Base-by-base conservation (phyloP, 2,797 vertebrate genomes). In the Sebastes iracundus region DNA sequence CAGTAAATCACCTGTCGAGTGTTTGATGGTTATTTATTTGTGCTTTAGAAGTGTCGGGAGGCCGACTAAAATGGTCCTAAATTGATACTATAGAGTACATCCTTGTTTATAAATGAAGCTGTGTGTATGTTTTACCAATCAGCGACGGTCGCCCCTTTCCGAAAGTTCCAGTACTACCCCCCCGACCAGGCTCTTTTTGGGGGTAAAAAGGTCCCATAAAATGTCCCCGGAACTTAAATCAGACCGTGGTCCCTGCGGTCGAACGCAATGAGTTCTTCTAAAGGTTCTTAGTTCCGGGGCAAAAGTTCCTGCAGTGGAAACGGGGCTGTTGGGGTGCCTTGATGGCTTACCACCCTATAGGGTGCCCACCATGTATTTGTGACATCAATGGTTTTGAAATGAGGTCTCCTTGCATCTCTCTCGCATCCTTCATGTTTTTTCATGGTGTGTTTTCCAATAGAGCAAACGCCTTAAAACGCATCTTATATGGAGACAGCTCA, bases 371-470 rank as follows among this genome's bases (percentile, higher is more conserved):
- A 59, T 64, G 25, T 25, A 16, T 33, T 68, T 25, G n/a, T 55
- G 20, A 49, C 38, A 82, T 58, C 28, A 49, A 33, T 64, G 38
- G 38, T 64, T 64, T 74, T 42, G n/a, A 52, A 74, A 61, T 67
- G 8, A 20, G 11, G 59, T 33, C 71, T 67, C 60, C 28, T 33
- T 65, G 46, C 65, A 70, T 74, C 61, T 73, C 16, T 49, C 27
- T n/a, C 5, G 23, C n/a, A 28, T 82, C 32, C 30, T 46, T 79
- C 46, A 53, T 42, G 14, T 67, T 61, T 77, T n/a, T 72, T 35
- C 60, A 67, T 18, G 22, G 14, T 20, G 68, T 75, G 25, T 72
- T 87, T 78, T 78, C 33, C 11, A 79, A 69, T 82, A 75, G 80
- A 80, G 56, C 60, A 75, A 68, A 78, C 14, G 70, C 59, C n/a